Base-by-base conservation (phyloP, 2,797 vertebrate genomes). In the Diplodus puntazzo region DNA sequence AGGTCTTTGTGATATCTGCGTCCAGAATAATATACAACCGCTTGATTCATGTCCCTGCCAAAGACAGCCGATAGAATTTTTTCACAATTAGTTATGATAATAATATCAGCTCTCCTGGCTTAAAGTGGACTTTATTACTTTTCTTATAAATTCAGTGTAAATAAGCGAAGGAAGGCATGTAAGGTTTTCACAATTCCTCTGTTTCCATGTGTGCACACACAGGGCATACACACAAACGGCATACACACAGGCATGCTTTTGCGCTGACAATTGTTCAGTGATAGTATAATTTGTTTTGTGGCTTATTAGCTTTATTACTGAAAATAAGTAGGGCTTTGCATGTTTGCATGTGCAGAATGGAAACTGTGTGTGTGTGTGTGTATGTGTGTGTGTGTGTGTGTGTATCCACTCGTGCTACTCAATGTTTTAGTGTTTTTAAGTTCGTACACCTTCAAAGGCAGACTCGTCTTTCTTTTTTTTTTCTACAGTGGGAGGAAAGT, bases 11-110 rank as follows among this genome's bases (percentile, higher is more conserved):
- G 69, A 87, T 87, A 86, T 90, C 83, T 83, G 68, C 77, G 70
- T 88, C 79, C 78, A 76, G 74, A 90, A 90, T 80, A 94, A 92
- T 90, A 91, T 81, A 91, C 88, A 87, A 45, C 45, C 10, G 58
- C 57, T 68, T 84, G 53, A 88, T 88, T 90, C 80, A 89, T 83
- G 82, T 74, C 17, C 3, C 77, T 82, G 85, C 86, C 90, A 88
- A 90, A 87, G 74, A 84, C 75, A 88, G 78, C 81, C 53, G 18
- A 73, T 43, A 25, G 30, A 45, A 18, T 64, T 75, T 71, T 72
- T 70, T 58, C 53, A 69, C 58, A 39, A 77, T 70, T 73, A 74
- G 68, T 83, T 81, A 49, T 45, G 50, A 79, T 79, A 79, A 83
- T 25, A 21, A 65, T 67, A 69, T 73, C 69, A 73, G 61, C 46